Conservation (phyloP, 2,888 invertebrate species). For the Furcula furcula region DNA sequence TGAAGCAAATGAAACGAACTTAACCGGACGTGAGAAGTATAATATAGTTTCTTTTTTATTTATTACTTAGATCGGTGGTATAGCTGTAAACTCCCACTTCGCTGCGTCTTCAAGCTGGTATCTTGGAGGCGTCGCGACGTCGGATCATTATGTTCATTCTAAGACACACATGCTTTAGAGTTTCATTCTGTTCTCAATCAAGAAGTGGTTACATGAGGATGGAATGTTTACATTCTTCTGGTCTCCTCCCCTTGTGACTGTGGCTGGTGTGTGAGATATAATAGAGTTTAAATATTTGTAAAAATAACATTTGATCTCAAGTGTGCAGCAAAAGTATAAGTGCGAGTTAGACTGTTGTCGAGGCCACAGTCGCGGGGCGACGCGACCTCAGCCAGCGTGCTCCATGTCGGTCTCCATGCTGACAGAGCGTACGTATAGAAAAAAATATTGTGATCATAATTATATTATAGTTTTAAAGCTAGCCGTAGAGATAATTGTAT, state of each 20-base stretch:
- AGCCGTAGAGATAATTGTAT: conserved; percentile 77
- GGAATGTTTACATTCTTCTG: conserved; percentile 33
- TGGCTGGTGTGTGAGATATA: conserved; percentile 72
- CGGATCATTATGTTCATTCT: conserved; percentile 14
- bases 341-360: conserved; percentile 63
- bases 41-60: conserved; percentile 72
- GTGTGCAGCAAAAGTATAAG: conserved; percentile 78
- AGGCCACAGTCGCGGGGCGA: conserved; percentile 54
- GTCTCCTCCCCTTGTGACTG: conserved; percentile 50
- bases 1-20: conserved; percentile 18
- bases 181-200: conserved; percentile 29
- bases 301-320: conserved; percentile 81
- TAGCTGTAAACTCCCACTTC: conserved; percentile 24
- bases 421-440: conserved; percentile 72
- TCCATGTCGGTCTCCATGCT: conserved; percentile 51
- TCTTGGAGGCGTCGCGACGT: conserved; percentile 30
- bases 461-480: conserved; percentile 77
- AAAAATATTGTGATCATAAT: conserved; percentile 81
- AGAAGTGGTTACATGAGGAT: conserved; percentile 35
- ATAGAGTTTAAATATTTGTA: conserved; percentile 74
- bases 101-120: conserved; percentile 31
- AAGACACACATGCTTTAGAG: conserved; percentile 4
- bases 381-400: conserved; percentile 39
- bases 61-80: conserved; percentile 25
- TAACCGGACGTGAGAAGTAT: conserved; percentile 47